Evolutionary conservation across 2,113 vertebrate genomes (phyloP), one percentile per base, ranked within the genome.

Genomic region (Passer domesticus): DNA sequence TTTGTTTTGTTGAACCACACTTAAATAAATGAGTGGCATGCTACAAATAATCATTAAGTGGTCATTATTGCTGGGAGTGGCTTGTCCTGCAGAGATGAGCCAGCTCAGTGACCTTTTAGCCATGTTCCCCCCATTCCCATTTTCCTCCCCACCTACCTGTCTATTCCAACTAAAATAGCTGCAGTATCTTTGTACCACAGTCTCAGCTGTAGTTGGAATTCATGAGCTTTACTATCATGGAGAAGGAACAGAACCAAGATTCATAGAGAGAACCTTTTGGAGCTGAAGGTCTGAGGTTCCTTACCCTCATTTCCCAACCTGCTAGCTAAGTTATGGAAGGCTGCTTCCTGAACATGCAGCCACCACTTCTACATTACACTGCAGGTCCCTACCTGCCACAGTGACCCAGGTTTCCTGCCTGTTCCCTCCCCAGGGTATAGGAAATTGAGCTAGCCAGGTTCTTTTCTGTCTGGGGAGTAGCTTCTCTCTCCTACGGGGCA

Each of bases 381-480:
- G 75, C 96, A 95, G 77, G 93, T 79, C 67, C 77, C 52, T 68
- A 37, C 94, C 87, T 94, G 94, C 83, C 73, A 33, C 52, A 89
- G 81, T 86, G 58, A 60, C 43, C 7, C n/a, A 84, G 37, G 56
- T 69, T 92, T 92, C 87, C 89, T 62, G 78, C 66, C 76, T 66
- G 13, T 49, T 92, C 37, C 68, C 68, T 86, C 83, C 69, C 69
- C 24, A 25, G 72, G 76, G 31, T 63, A n/a, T 7, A 89, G 64
- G 88, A 92, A 93, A 73, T 63, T 67, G 58, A 93, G 68, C 33
- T 17, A 88, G 39, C 76, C 79, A 55, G 44, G 75, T 77, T 91
- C 75, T 63, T 70, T 75, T 60, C 83, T 68, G 52, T 49, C 73
- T 88, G 59, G n/a, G 47, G 56, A 56, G 63, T 55, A 63, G 49